These are phyloP conservation scores for Ovibos moschatus DNA, from an alignment of 2,113 vertebrate genomes.

Conservation along the genomic window DNA sequence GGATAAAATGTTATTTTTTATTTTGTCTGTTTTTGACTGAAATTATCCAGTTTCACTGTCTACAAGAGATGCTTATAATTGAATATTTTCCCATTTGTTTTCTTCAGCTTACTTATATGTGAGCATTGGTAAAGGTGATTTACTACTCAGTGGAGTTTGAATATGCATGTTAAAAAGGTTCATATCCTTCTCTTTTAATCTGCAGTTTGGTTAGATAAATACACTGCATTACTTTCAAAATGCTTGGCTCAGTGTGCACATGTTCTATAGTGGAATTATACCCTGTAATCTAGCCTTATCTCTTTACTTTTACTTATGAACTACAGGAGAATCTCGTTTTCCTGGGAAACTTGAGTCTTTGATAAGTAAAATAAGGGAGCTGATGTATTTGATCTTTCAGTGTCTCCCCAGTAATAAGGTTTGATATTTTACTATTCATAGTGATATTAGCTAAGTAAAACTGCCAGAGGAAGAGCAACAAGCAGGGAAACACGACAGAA, in stretches of 20 bases:
- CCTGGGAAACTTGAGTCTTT: background rate
- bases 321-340: background rate
- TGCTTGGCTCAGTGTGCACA: background rate
- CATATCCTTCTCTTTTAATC: background rate
- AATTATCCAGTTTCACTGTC: background rate
- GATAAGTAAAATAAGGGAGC: background rate
- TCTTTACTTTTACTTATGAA: background rate
- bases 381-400: background rate
- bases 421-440: background rate
- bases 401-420: background rate
- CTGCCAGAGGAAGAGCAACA: too few species aligned
- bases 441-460: background rate
- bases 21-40: background rate
- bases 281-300: background rate
- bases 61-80: background rate
- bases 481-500: background rate
- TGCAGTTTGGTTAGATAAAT: background rate
- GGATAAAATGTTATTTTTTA: background rate
- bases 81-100: background rate
- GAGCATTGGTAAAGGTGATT: background rate
- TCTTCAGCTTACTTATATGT: background rate
- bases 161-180: background rate
- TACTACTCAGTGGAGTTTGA: background rate
- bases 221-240: background rate
- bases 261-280: background rate